Base-by-base conservation (phyloP, 2,797 vertebrate genomes). In the Erethizon dorsatum region DNA sequence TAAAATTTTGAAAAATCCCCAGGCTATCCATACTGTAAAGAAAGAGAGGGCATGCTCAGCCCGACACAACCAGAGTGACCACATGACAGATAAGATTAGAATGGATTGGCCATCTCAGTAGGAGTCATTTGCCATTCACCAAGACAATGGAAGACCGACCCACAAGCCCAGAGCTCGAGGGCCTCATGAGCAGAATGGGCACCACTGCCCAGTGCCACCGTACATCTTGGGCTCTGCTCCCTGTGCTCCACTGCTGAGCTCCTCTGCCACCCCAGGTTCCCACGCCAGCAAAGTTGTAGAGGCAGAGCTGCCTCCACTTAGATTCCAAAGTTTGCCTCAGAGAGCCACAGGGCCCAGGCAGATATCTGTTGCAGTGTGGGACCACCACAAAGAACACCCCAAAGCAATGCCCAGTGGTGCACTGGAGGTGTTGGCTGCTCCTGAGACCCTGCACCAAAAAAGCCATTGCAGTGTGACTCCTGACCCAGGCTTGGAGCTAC, bases 191-290 rank as follows among this genome's bases (percentile, higher is more conserved):
- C 12, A 17, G 31, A 71, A 61, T 3, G 41, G 54, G 59, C 5
- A 24, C 45, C 17, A 22, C n/a, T 56, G 26, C 37, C 7, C 5
- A 2, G 37, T 12, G 3, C 28, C 41, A 22, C 63, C 52, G n/a
- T 41, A n/a, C 14, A 2, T 0, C 10, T 20, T 2, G 14, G 52
- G 13, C 52, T 54, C n/a, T 15, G 37, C 11, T 22, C 2, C 26
- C 28, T 33, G 9, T 5, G 0, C 26, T 33, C 15, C 17, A 2
- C 4, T 8, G 37, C 33, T 18, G 6, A 5, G 41, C 28, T 20
- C 41, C 26, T 22, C 28, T 2, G 9, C 11, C 33, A 20, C 59
- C 41, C 26, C 15, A 56, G 78, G 57, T n/a, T 45, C 54, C 22
- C 22, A 5, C 31, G 22, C 28, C 13, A 73, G 83, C 59, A 82